A percentile compares a stretch with the other conserved stretches of the same genome.
Evolutionary conservation across 2,113 vertebrate species (phyloP).

Genomic region (Sceloporus tristichus): DNA sequence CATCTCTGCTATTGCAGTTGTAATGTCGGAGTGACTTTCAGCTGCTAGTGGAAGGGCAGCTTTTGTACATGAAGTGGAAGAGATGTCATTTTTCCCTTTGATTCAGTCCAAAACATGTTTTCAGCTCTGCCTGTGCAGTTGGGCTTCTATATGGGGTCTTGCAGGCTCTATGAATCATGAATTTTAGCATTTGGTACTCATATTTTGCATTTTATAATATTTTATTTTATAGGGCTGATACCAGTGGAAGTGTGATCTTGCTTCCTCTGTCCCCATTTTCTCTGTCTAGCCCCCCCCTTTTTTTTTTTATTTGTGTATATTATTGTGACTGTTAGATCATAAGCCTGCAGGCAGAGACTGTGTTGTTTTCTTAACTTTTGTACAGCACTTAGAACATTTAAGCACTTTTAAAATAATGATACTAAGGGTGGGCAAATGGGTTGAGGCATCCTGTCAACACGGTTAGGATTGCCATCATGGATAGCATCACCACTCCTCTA

Average conservation of each 20-base stretch:
- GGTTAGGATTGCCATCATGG: background rate
- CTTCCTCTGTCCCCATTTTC: background rate
- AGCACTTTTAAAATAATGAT: background rate
- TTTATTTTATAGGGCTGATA: background rate
- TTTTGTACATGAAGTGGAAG: too few relatives aligned
- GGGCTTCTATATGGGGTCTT: too few relatives aligned
- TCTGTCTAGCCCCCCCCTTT: too few relatives aligned
- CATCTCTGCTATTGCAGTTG: too few relatives aligned
- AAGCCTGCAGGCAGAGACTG: background rate
- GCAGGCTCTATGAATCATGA: too few relatives aligned
- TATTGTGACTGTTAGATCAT: background rate
- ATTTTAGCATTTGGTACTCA: background rate
- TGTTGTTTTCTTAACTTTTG: background rate
- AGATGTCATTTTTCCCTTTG: too few relatives aligned
- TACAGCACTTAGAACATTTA: background rate
- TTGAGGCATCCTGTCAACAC: background rate
- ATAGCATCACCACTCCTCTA: background rate
- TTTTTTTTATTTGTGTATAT: too few relatives aligned
- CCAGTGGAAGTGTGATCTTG: background rate
- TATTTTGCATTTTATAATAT: background rate
- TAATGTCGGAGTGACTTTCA: too few relatives aligned
- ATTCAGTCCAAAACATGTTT: too few relatives aligned
- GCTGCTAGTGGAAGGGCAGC: too few relatives aligned
- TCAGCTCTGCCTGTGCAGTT: too few relatives aligned
- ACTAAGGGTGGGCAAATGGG: background rate